Conservation (phyloP, 37 sponge, comb jelly and placozoan genomes). For the Chondrilla cf. caribensis region DNA sequence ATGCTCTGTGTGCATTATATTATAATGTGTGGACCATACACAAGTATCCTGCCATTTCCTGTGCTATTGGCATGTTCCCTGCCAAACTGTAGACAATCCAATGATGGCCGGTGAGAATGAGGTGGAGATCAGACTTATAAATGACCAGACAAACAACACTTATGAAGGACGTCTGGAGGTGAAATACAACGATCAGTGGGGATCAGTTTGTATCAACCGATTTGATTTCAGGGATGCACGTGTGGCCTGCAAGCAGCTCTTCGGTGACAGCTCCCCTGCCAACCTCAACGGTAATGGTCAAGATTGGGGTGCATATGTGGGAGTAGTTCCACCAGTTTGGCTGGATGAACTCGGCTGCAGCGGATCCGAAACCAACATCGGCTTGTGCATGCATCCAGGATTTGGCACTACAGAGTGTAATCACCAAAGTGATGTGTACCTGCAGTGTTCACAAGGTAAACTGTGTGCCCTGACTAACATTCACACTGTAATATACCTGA, state of each 20-base stretch:
- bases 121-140: background rate
- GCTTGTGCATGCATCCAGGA: slow-evolving; percentile 21
- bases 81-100: background rate
- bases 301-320: background rate
- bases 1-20: no score
- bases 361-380: slow-evolving; percentile 24
- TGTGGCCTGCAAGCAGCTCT: background rate
- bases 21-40: no score
- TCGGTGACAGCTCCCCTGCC: no score
- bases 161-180: slow-evolving; percentile 11
- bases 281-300: no score
- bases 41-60: background rate
- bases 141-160: background rate
- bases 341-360: slow-evolving; percentile 20
- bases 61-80: background rate
- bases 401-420: slow-evolving; percentile 20
- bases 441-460: slow-evolving; percentile 9
- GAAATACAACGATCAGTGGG: background rate
- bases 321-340: slow-evolving; percentile 8
- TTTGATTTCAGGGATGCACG: slow-evolving; percentile 8
- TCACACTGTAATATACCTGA: no score
- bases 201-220: background rate
- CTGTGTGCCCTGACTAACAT: no score
- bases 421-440: slow-evolving; percentile 3
- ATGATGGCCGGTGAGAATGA: background rate